Conservation (phyloP, 2,888 invertebrate genomes). For the Ormyrus rosae region DNA sequence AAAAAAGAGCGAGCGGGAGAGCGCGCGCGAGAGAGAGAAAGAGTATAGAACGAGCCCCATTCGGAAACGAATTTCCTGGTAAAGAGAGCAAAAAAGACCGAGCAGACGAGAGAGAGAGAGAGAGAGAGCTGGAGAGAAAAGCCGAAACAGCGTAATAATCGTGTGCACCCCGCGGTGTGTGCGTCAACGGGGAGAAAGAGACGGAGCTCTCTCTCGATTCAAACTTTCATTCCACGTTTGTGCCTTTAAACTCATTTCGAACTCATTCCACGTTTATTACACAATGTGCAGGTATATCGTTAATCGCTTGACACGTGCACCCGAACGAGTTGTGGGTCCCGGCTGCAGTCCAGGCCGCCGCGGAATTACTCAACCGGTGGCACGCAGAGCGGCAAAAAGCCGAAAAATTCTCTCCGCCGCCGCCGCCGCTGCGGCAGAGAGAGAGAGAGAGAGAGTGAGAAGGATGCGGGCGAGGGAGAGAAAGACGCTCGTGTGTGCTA, state of each 20-base stretch:
- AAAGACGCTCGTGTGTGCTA: conserved; percentile 59
- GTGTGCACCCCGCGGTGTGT: conserved; percentile 17
- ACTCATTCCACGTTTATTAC: conserved; percentile 52
- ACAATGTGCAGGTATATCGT: conserved; percentile 43
- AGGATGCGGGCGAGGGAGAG: conserved; percentile 46
- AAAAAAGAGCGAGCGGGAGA: conserved; percentile 28
- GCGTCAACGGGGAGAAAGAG: not conserved
- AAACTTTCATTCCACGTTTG: conserved; percentile 38
- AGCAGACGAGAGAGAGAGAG: conserved; percentile 7
- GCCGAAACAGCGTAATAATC: conserved; percentile 53
- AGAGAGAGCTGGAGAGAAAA: conserved; percentile 8
- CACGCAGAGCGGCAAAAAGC: not conserved
- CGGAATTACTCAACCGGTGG: conserved; percentile 40
- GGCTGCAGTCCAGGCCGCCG: conserved; percentile 14
- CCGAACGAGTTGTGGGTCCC: not conserved
- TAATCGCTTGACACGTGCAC: conserved; percentile 43
- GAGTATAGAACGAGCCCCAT: conserved; percentile 23
- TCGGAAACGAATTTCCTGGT: conserved; percentile 52
- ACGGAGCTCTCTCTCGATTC: conserved; percentile 1
- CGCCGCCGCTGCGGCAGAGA: conserved; percentile 14
- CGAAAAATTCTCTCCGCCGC: conserved; percentile 39
- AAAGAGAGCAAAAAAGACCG: conserved; percentile 34
- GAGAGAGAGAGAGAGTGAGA: conserved; percentile 46
- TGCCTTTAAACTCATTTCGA: conserved; percentile 52
- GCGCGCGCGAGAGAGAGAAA: conserved; percentile 32